Evolutionary conservation across 2,113 vertebrate species (phyloP).

Genomic region (Scartelaos histophorus): DNA sequence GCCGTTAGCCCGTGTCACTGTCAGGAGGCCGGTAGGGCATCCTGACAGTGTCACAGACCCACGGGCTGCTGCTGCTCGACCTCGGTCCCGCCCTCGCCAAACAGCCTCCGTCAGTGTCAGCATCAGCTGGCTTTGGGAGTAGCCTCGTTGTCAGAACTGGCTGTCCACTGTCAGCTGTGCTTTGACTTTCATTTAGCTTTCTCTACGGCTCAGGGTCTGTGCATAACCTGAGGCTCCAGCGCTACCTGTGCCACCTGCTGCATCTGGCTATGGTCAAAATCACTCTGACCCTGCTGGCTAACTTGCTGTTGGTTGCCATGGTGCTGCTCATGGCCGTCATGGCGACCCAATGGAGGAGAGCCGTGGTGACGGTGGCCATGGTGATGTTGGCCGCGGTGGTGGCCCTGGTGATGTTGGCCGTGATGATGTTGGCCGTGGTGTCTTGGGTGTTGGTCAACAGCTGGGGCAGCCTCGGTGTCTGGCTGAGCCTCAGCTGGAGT

Average conservation of each 20-base stretch:
- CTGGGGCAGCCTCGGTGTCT: constrained; percentile 10
- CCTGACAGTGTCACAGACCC: constrained; percentile 87
- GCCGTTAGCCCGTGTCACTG: constrained; percentile 84
- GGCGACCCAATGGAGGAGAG: constrained; percentile 17
- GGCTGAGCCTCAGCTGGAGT: constrained; percentile 40
- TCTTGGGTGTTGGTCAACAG: constrained; percentile 31
- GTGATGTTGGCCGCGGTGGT: constrained; percentile 11
- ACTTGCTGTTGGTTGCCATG: constrained; percentile 15
- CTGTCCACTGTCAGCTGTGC: constrained; percentile 81
- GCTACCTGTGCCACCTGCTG: constrained; percentile 38
- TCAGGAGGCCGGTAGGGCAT: constrained; percentile 86
- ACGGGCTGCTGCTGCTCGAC: constrained; percentile 61
- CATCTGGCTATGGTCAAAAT: constrained; percentile 33
- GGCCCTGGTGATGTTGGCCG: constrained; percentile 17
- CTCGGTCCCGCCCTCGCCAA: constrained; percentile 70
- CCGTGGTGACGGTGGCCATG: constrained; percentile 18
- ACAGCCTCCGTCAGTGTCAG: constrained; percentile 92
- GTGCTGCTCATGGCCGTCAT: constrained; percentile 22
- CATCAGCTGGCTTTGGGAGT: constrained; percentile 82
- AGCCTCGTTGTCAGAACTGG: constrained; percentile 52
- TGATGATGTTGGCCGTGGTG: constrained; percentile 19
- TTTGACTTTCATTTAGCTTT: constrained; percentile 78
- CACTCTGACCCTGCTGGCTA: constrained; percentile 34
- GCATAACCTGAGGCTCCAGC: constrained; percentile 38
- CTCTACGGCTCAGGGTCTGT: constrained; percentile 67